Conservation (phyloP, 2,888 invertebrate species). For the Conops quadrifasciatus region DNA sequence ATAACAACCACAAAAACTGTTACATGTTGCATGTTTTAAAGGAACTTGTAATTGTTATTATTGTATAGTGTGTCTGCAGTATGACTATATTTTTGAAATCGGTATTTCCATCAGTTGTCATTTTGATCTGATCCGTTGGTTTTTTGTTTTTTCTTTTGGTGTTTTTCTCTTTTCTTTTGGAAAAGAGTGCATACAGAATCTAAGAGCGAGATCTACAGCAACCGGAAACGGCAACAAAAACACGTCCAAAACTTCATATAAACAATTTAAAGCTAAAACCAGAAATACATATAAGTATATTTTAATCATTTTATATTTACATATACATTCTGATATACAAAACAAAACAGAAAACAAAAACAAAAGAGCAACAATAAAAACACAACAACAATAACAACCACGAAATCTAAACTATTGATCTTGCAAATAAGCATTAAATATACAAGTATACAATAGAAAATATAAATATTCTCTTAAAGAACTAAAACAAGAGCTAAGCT, state of each 20-base stretch:
- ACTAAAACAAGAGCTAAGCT: background rate
- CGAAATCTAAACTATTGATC: background rate
- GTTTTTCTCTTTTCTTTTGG: constrained; percentile 14
- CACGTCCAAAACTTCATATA: constrained; percentile 27
- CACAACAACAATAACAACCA: background rate
- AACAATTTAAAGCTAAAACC: background rate
- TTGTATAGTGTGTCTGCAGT: background rate
- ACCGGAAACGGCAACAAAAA: constrained; percentile 28
- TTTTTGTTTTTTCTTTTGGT: constrained; percentile 11
- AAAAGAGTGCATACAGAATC: constrained; percentile 9
- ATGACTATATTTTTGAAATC: background rate
- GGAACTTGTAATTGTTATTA: background rate
- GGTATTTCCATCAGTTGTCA: background rate
- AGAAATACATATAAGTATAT: constrained; percentile 18
- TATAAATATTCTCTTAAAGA: background rate
- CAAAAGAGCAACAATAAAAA: constrained; percentile 28
- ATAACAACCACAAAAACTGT: background rate
- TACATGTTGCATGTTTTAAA: too few species aligned
- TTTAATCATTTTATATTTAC: constrained; percentile 35
- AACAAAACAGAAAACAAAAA: constrained; percentile 26
- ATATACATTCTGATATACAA: constrained; percentile 38
- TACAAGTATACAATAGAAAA: too few species aligned
- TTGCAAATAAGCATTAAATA: background rate
- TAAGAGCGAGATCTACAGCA: constrained; percentile 19
- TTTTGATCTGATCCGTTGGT: background rate